phyloP scores from a whole-genome alignment of 2,797 vertebrate genomes.

The Rhabdomys pumilio region DNA sequence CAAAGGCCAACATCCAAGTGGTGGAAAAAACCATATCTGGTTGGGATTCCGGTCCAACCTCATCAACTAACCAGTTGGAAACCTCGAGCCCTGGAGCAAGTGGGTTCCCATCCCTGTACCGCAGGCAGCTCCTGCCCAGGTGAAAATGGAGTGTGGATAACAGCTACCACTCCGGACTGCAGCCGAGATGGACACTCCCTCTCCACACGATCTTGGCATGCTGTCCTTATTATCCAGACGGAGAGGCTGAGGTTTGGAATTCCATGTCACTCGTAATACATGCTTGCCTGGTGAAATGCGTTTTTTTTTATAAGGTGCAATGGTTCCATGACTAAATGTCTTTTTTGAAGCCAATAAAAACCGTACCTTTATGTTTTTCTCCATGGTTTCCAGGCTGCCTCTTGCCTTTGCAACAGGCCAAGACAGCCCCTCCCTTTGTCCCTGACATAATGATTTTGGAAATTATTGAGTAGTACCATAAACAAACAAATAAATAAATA shows the following conservation, averaged over 20 bases:
- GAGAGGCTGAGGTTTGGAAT: slow-evolving; percentile 36
- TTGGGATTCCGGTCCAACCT: slow-evolving; percentile 7
- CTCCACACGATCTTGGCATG: neutral
- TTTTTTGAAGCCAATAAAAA: slow-evolving; percentile 12
- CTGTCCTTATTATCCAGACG: neutral
- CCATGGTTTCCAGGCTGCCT: neutral
- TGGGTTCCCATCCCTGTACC: neutral
- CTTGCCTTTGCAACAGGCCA: neutral
- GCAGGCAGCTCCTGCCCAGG: neutral
- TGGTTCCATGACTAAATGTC: slow-evolving; percentile 35
- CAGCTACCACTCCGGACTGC: neutral
- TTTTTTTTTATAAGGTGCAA: slow-evolving; percentile 43
- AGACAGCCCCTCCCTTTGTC: neutral
- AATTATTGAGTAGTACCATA: neutral
- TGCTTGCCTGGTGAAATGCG: neutral
- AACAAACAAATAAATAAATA: neutral
- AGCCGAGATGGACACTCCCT: neutral
- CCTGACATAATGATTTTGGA: slow-evolving; percentile 8
- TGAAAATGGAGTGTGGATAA: neutral
- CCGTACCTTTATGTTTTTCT: neutral
- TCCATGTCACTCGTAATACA: slow-evolving; percentile 19
- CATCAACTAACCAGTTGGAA: neutral
- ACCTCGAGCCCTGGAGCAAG: neutral
- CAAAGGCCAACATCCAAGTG: neutral
- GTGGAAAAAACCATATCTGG: neutral